Evolutionary conservation across 2,113 vertebrate genomes (phyloP).

Genomic region (Microcebus jonahi): DNA sequence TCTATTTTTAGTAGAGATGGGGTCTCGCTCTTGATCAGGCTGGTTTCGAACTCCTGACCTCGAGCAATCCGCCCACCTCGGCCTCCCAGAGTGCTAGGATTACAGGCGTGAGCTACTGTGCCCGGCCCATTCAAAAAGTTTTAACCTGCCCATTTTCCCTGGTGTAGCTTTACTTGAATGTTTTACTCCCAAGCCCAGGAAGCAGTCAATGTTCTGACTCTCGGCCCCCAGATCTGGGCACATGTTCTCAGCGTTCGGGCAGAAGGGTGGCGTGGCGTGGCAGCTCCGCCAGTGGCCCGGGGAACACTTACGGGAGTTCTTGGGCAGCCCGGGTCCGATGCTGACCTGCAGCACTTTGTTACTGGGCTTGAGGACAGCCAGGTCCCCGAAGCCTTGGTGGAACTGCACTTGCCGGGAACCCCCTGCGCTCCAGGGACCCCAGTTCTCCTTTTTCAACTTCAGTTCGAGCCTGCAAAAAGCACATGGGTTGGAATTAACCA

Average conservation of each 20-base stretch:
- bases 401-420: conserved; percentile 95
- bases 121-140: neutral
- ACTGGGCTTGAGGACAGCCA: conserved; percentile 91
- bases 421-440: conserved; percentile 95
- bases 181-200: neutral
- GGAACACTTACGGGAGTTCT: conserved; percentile 94
- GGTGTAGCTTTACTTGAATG: neutral
- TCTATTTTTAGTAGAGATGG: too few relatives aligned
- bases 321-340: conserved; percentile 95
- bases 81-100: too few relatives aligned
- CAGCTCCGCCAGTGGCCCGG: fast-evolving
- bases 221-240: neutral
- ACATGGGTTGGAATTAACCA: neutral
- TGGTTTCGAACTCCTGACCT: too few relatives aligned
- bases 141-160: neutral
- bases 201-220: neutral
- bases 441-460: conserved; percentile 98
- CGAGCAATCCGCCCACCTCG: too few relatives aligned
- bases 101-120: too few relatives aligned
- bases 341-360: conserved; percentile 98
- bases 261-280: fast-evolving
- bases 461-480: conserved; percentile 91
- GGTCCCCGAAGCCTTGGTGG: conserved; percentile 92
- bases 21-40: too few relatives aligned
- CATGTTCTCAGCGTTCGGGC: fast-evolving